phyloP scores from a whole-genome alignment of 2,113 vertebrate species.

The Siniperca chuatsi region DNA sequence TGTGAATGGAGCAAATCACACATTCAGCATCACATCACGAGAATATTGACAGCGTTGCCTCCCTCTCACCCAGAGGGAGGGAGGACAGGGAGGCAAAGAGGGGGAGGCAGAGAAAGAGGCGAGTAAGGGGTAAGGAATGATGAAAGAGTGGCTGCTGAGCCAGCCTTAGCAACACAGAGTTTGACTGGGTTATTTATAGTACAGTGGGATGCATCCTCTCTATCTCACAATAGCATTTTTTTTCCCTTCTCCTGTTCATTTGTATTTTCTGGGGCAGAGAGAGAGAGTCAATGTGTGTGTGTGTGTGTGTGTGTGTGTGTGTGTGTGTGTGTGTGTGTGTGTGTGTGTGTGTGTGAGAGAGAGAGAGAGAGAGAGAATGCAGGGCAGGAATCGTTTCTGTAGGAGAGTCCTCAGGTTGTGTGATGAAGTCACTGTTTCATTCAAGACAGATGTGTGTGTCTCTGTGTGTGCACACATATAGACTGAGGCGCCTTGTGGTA shows the following conservation, averaged over 20 bases:
- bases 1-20: slow-evolving; percentile 58
- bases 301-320: too few relatives aligned
- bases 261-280: slow-evolving; percentile 70
- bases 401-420: slow-evolving; percentile 67
- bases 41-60: slow-evolving; percentile 37
- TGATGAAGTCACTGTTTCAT: slow-evolving; percentile 62
- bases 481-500: slow-evolving; percentile 18
- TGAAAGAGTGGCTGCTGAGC: slow-evolving; percentile 76
- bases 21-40: slow-evolving; percentile 37
- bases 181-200: slow-evolving; percentile 86
- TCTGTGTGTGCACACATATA: not conserved
- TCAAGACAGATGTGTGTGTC: slow-evolving; percentile 37
- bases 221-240: slow-evolving; percentile 67
- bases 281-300: not conserved
- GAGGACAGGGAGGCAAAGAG: slow-evolving; percentile 5
- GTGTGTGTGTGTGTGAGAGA: not conserved
- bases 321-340: too few relatives aligned
- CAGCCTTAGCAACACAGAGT: slow-evolving; percentile 87
- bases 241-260: slow-evolving; percentile 54
- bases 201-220: slow-evolving; percentile 74
- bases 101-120: slow-evolving; percentile 42
- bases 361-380: slow-evolving; percentile 32
- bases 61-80: slow-evolving; percentile 10
- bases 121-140: slow-evolving; percentile 62
- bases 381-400: slow-evolving; percentile 47